Base-by-base conservation (phyloP, 2,113 vertebrate species). In the Brachionichthys hirsutus region DNA sequence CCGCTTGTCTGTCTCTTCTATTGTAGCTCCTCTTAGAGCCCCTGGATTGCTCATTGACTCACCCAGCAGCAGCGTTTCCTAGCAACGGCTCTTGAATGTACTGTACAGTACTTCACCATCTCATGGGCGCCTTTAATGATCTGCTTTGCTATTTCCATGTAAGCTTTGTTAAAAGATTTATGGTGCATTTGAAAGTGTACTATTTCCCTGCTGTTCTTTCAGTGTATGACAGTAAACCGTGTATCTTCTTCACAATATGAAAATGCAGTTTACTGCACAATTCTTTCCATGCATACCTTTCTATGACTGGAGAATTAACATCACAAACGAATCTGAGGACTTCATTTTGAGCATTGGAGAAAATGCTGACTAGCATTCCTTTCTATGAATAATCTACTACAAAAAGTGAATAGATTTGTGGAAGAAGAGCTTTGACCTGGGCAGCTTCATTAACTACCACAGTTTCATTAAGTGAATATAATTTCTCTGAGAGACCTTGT, bases 111-210 rank as follows among this genome's bases (percentile, higher is more conserved):
- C 68, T 81, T 89, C 81, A 67, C 64, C 73, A 77, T 81, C 79
- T 83, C 82, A 84, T 81, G 85, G 81, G 79, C 68, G 55, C 88
- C 87, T 89, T 85, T 90, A 88, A 87, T 88, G 89, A 78, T 88
- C 63, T 86, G 71, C 64, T 73, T 73, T 82, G 48, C 76, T 81
- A 52, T 84, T 82, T 84, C 50, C 72, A 88, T 83, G 76, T 79
- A 81, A 84, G 85, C 83, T 85, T 87, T 85, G 81, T 82, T 82
- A 78, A 89, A 89, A 89, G 78, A 90, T 88, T 83, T 84, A 89
- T 74, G 59, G 75, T 59, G 70, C 73, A 76, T 82, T 72, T 73
- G 54, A 84, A 82, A 83, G 57, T 34, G 40, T 20, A 2, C 48
- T 38, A 12, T 72, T 62, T 67, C 38, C 13, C 54, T 4, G 22